A percentile compares a stretch with the other conserved stretches of the same genome.
phyloP scores from a whole-genome alignment of 2,797 vertebrate species.

The Alectoris magna region DNA sequence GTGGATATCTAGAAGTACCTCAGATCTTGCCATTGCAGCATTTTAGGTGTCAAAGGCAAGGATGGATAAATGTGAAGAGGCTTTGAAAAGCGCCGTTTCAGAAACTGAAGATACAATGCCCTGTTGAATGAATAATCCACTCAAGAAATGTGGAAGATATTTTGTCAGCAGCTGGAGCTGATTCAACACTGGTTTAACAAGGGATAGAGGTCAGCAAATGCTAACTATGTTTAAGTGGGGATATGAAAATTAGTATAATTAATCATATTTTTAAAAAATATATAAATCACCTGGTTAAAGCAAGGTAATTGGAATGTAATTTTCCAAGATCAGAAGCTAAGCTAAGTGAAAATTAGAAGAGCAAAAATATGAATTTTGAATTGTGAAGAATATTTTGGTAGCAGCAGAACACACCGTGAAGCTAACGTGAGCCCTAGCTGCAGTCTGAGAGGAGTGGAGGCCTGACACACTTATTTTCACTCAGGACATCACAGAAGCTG shows the following conservation, averaged over 20 bases:
- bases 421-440: background rate
- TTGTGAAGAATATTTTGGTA: conserved; percentile 28
- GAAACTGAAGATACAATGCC: conserved; percentile 28
- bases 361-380: conserved; percentile 61
- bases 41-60: conserved; percentile 2
- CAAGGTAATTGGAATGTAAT: conserved; percentile 59
- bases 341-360: conserved; percentile 61
- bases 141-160: conserved; percentile 53
- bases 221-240: conserved; percentile 61
- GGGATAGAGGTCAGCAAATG: conserved; percentile 62
- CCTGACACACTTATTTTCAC: background rate
- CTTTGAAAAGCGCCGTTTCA: conserved; percentile 10
- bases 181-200: conserved; percentile 49
- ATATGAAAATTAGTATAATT: conserved; percentile 70
- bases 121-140: conserved; percentile 49
- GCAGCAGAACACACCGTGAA: conserved; percentile 34
- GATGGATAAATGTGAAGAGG: conserved; percentile 31
- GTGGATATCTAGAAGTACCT: conserved; percentile 33
- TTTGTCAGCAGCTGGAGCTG: conserved; percentile 66
- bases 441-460: background rate
- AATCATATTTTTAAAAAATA: conserved; percentile 62
- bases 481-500: background rate
- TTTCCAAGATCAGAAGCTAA: conserved; percentile 65
- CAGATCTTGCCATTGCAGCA: conserved; percentile 3
- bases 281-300: conserved; percentile 67